Base-by-base conservation (phyloP, 2,113 vertebrate genomes). In the Rhizomys pruinosus region DNA sequence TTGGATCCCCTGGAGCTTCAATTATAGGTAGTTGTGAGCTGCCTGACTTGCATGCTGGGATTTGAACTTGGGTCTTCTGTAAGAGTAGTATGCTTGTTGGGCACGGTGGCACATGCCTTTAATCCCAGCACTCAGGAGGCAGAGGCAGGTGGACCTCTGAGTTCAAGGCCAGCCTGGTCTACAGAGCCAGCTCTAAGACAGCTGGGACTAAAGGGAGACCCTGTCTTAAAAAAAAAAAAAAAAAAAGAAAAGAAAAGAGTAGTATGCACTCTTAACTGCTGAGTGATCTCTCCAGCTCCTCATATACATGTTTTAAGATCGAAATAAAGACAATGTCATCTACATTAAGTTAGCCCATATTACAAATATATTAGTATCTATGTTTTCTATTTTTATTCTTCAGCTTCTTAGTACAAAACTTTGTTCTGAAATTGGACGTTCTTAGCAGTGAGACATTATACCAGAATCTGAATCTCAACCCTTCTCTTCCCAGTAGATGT, bases 351-450 rank as follows among this genome's bases (percentile, higher is more conserved):
- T 44, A 90, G 10, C 27, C 47, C 20, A 55, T 22, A 7, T 91
- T 72, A 81, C 85, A 91, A 86, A 57, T 20, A 74, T 0, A 69
- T 20, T 80, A 34, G 74, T 73, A 88, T 13, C 9, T 3, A 57
- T 37, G 15, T 44, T 87, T 87, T 61, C 22, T 37, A 23, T 32
- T 81, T 44, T 93, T 66, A 29, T 74, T 42, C 39, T 77, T 61
- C 2, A 73, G 87, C 34, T 64, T 71, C 25, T 87, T 47, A 29
- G 22, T 92, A 80, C 92, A n/a, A 85, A 77, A 89, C 37, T 59
- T 84, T 71, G 84, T 23, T 88, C n/a, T 61, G 17, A 78, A 61
- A 37, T n/a, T 55, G n/a, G 47, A 93, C n/a, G 22, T 47, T 90
- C 81, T 90, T 86, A 80, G 39, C 86, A 71, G 27, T 77, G 52